phyloP scores from a whole-genome alignment of 2,888 invertebrate genomes.

The Archaeoteleia sp. region DNA sequence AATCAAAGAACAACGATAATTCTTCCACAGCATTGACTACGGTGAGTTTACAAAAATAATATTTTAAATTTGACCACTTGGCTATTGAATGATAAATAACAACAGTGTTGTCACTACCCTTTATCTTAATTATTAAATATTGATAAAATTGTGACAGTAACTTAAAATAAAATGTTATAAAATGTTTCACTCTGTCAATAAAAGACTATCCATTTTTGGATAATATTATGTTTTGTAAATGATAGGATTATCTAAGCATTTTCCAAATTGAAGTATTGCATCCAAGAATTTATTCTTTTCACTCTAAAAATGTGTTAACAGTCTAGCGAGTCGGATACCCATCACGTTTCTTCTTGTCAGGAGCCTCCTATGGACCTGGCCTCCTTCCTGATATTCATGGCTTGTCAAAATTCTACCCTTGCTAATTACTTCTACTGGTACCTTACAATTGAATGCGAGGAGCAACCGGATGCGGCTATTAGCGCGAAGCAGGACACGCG shows the following conservation, averaged over 20 bases:
- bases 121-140: too few relatives aligned
- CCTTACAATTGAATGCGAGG: slow-evolving; percentile 94
- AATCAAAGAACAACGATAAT: slow-evolving; percentile 60
- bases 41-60: slow-evolving; percentile 44
- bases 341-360: slow-evolving; percentile 60
- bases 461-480: slow-evolving; percentile 80
- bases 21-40: slow-evolving; percentile 63
- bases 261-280: not conserved
- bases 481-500: slow-evolving; percentile 83
- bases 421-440: slow-evolving; percentile 99
- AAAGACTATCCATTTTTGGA: too few relatives aligned
- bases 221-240: too few relatives aligned
- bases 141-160: too few relatives aligned
- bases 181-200: too few relatives aligned
- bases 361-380: slow-evolving; percentile 82
- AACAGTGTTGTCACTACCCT: not conserved
- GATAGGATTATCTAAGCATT: too few relatives aligned
- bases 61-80: not conserved
- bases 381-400: slow-evolving; percentile 91
- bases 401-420: slow-evolving; percentile 90
- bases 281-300: slow-evolving; percentile 22
- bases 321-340: slow-evolving; percentile 67
- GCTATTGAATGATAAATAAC: not conserved
- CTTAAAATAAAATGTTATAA: too few relatives aligned
- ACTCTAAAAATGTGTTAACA: too few relatives aligned